Conservation (phyloP, 2,113 vertebrate species). For the Dasyurus viverrinus region DNA sequence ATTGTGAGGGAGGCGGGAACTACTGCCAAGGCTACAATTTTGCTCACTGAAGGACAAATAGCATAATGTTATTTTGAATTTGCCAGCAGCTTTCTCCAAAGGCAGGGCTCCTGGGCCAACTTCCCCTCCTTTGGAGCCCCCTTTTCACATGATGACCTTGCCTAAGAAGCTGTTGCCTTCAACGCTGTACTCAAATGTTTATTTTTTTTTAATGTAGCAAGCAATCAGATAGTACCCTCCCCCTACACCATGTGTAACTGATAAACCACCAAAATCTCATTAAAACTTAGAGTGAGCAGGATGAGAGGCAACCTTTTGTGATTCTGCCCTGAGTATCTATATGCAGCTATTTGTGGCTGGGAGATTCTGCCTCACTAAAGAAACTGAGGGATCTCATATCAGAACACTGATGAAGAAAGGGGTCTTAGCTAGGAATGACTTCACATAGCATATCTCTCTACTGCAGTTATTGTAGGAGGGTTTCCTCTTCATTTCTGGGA, state of each 20-base stretch:
- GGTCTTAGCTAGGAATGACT: background rate
- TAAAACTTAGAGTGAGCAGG: background rate
- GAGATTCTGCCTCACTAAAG: background rate
- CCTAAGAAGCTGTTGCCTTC: conserved; percentile 78
- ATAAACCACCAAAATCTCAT: conserved; percentile 65
- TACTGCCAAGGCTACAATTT: conserved; percentile 66
- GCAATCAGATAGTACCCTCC: conserved; percentile 75
- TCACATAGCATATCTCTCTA: background rate
- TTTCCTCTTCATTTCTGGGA: background rate
- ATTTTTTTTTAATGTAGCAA: conserved; percentile 78
- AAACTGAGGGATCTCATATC: background rate
- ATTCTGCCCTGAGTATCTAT: background rate
- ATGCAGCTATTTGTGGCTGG: background rate
- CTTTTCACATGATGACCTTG: conserved; percentile 79
- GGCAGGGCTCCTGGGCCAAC: conserved; percentile 76
- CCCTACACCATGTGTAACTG: conserved; percentile 60
- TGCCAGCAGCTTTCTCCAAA: conserved; percentile 81
- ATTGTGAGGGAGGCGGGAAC: conserved; percentile 47
- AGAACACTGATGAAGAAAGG: background rate
- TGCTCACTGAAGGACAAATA: conserved; percentile 80
- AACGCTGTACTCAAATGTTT: conserved; percentile 78
- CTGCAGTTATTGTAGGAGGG: background rate
- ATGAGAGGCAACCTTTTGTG: conserved; percentile 22
- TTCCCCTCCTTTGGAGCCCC: conserved; percentile 59
- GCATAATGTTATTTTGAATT: conserved; percentile 78